Percentiles rank a stretch among this genome's conserved stretches.
phyloP scores from a whole-genome alignment of 92 coral and sea anemone species.

The Micromussa lordhowensis region DNA sequence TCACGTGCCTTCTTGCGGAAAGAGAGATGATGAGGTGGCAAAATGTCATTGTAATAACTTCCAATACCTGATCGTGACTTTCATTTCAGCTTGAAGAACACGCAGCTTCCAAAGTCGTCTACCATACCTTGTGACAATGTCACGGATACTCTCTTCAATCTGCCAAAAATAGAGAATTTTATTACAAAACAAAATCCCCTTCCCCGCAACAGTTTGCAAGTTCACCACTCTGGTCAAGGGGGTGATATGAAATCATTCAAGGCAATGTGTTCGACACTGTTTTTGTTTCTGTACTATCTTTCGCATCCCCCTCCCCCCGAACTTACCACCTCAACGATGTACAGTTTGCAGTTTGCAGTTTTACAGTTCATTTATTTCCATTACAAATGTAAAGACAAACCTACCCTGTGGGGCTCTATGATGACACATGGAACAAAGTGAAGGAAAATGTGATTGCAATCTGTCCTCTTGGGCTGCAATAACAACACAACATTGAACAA shows the following conservation, averaged over 20 bases:
- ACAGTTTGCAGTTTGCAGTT: too few relatives aligned
- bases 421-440: constrained; percentile 97
- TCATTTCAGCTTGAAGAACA: constrained; percentile 96
- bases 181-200: too few relatives aligned
- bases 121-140: constrained; percentile 96
- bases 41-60: neutral
- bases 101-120: constrained; percentile 92
- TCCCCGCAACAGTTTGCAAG: neutral
- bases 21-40: too few relatives aligned
- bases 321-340: neutral
- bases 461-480: constrained; percentile 92
- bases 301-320: neutral
- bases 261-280: neutral
- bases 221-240: too few relatives aligned
- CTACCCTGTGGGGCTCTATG: constrained; percentile 94
- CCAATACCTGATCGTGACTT: constrained; percentile 83
- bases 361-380: too few relatives aligned
- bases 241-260: too few relatives aligned
- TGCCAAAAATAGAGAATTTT: constrained; percentile 7
- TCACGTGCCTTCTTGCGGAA: too few relatives aligned
- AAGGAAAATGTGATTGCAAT: constrained; percentile 96
- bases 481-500: neutral
- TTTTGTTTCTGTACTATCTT: neutral
- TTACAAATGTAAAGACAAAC: constrained; percentile 8
- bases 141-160: constrained; percentile 98